Evolutionary conservation across 2,888 invertebrate species (phyloP).

Genomic region (Taenaris catops): DNA sequence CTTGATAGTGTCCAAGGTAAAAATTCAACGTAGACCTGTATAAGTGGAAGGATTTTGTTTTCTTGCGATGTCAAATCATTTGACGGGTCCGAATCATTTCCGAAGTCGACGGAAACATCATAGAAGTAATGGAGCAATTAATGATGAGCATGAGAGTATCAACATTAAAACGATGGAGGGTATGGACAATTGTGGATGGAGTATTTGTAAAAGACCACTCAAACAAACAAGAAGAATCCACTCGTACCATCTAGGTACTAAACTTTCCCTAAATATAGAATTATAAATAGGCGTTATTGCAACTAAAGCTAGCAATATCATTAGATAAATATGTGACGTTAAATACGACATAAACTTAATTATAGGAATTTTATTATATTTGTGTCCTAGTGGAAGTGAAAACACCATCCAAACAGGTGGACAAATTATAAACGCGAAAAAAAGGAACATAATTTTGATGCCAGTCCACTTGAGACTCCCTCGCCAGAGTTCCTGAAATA

Average conservation of each 20-base stretch:
- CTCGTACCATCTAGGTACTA: constrained; percentile 97
- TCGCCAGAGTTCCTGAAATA: constrained; percentile 95
- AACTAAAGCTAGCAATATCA: constrained; percentile 94
- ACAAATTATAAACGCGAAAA: constrained; percentile 94
- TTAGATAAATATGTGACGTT: constrained; percentile 98
- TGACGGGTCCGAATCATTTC: too few species aligned
- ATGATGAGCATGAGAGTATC: too few species aligned
- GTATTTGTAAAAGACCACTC: too few species aligned
- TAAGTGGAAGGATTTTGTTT: too few species aligned
- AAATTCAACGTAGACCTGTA: too few species aligned
- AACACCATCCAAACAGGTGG: constrained; percentile 98
- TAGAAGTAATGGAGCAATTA: too few species aligned
- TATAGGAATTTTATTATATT: constrained; percentile 98
- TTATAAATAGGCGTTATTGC: constrained; percentile 92
- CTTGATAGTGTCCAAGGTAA: too few species aligned
- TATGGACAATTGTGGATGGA: too few species aligned
- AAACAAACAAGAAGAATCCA: constrained; percentile 97
- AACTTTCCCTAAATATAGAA: constrained; percentile 87
- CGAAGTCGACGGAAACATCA: too few species aligned
- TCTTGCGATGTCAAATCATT: too few species aligned
- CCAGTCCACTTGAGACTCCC: constrained; percentile 98
- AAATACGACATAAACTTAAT: constrained; percentile 99
- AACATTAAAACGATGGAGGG: too few species aligned
- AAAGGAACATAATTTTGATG: constrained; percentile 95
- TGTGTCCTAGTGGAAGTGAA: constrained; percentile 96